These are phyloP conservation scores for Hydractinia echinata DNA, from an alignment of 30 jellyfish, hydroid and myxozoan genomes.

Conservation along the genomic window DNA sequence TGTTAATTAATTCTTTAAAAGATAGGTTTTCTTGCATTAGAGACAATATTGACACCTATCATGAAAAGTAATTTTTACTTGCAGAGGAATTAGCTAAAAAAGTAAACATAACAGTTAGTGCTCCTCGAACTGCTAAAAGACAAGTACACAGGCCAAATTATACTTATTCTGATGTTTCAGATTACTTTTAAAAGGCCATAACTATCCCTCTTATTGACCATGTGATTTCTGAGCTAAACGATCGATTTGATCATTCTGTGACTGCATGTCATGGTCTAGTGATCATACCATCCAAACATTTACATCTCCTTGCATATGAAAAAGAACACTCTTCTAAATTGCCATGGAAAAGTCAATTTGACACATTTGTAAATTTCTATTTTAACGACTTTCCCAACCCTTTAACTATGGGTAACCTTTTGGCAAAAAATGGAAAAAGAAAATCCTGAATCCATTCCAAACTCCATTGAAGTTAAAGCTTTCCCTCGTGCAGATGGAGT, in stretches of 20 bases:
- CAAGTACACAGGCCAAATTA: no score
- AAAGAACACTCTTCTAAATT: neutral
- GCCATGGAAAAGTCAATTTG: neutral
- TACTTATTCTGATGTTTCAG: neutral
- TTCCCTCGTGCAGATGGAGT: slow-evolving; percentile 21
- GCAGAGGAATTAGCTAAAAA: no score
- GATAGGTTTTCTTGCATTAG: no score
- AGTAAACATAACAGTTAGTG: no score
- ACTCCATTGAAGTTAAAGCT: slow-evolving; percentile 4
- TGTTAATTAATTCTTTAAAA: no score
- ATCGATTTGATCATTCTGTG: neutral
- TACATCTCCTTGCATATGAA: neutral
- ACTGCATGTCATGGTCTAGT: neutral
- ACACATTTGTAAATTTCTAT: neutral
- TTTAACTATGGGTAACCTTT: slow-evolving; percentile 21
- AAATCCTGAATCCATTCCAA: neutral
- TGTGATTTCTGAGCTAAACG: neutral
- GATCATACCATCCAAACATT: neutral
- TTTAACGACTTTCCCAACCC: neutral
- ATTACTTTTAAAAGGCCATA: neutral
- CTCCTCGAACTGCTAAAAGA: no score
- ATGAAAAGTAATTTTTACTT: no score
- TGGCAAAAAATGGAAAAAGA: neutral
- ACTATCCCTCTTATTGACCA: slow-evolving; percentile 9
- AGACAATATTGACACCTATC: no score